A percentile compares a stretch with the other conserved stretches of the same genome.
Evolutionary conservation across 2,113 vertebrate species (phyloP).

Genomic region (Neolamprologus devosi): DNA sequence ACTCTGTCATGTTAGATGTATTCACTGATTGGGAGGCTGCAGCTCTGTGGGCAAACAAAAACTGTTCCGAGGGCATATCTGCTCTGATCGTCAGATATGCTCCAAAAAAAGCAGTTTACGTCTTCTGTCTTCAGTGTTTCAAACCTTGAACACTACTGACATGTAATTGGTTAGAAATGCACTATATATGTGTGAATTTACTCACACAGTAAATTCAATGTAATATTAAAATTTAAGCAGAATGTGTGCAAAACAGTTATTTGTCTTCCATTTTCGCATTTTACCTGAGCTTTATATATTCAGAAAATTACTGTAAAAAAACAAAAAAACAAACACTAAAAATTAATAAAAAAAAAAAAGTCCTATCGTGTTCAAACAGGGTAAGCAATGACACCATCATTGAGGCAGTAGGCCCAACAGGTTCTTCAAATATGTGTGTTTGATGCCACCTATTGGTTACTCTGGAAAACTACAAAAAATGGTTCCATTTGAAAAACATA

Average conservation of each 20-base stretch:
- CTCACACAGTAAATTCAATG: not conserved
- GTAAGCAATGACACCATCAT: not conserved
- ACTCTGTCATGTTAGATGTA: not conserved
- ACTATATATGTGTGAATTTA: not conserved
- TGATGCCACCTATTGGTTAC: constrained; percentile 25
- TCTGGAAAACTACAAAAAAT: not conserved
- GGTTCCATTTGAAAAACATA: not conserved
- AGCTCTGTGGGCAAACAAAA: not conserved
- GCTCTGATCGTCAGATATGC: not conserved
- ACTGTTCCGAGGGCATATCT: not conserved
- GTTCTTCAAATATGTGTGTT: not conserved
- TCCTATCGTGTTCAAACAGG: not conserved
- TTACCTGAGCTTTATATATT: not conserved
- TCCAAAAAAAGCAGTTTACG: not conserved
- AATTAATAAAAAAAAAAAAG: accelerated
- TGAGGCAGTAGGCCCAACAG: not conserved
- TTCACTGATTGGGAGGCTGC: not conserved
- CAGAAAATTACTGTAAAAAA: not conserved
- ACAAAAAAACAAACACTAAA: accelerated
- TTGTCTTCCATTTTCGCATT: not conserved
- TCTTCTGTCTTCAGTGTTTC: not conserved
- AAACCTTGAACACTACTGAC: not conserved
- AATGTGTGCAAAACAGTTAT: not conserved
- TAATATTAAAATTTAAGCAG: not conserved
- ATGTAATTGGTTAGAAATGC: not conserved